phyloP scores from a whole-genome alignment of 2,797 vertebrate species.

The Champsocephalus gunnari region DNA sequence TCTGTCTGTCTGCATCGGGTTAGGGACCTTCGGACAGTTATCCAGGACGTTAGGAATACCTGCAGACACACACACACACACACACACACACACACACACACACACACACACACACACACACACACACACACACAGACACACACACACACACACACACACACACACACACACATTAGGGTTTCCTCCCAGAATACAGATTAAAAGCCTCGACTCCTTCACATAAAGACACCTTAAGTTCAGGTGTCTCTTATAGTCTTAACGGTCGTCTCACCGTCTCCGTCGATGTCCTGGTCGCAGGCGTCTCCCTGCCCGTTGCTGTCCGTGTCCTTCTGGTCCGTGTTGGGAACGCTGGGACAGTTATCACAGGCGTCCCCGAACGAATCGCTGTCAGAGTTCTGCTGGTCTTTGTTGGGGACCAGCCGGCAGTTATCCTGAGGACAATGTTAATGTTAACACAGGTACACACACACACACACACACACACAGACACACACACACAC shows the following conservation, averaged over 20 bases:
- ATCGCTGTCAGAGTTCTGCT: constrained; percentile 96
- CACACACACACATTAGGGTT: too few species aligned
- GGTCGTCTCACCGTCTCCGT: constrained; percentile 63
- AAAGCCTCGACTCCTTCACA: too few species aligned
- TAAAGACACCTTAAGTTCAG: too few species aligned
- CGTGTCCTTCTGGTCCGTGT: constrained; percentile 86
- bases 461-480: too few species aligned
- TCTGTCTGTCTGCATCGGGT: constrained; percentile 94
- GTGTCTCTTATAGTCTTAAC: too few species aligned
- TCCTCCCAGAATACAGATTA: too few species aligned
- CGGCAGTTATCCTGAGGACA: constrained; percentile 93
- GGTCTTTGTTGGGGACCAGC: constrained; percentile 93
- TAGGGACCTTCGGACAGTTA: constrained; percentile 95
- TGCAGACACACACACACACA: constrained; percentile 58
- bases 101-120: background rate
- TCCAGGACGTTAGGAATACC: constrained; percentile 95
- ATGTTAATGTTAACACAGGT: too few species aligned
- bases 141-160: too few species aligned
- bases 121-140: too few species aligned
- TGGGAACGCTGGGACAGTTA: constrained; percentile 88
- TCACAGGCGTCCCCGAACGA: constrained; percentile 96
- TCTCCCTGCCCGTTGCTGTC: constrained; percentile 94
- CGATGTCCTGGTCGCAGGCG: constrained; percentile 88
- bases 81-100: too few species aligned
- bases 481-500: too few species aligned